Base-by-base conservation (phyloP, 2,113 vertebrate genomes). In the Hipposideros armiger region DNA sequence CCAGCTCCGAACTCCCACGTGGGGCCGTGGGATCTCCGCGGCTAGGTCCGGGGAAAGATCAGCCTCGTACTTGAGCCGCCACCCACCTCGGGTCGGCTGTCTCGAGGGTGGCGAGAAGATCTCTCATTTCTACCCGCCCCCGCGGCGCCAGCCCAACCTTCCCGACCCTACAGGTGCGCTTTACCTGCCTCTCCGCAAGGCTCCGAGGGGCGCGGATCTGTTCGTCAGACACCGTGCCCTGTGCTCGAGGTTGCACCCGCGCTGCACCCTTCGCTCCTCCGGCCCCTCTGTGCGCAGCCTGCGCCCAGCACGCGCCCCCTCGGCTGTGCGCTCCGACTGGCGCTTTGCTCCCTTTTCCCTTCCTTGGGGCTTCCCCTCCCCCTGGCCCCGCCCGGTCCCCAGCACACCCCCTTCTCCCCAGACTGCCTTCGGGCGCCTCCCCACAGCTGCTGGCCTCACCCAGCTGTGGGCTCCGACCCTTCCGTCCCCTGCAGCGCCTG, bases 151-250 rank as follows among this genome's bases (percentile, higher is more conserved):
- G 81, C 40, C 86, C 74, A 30, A 54, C 66, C 60, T 87, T 80
- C 70, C 77, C 60, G 26, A 20, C 52, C 40, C 45, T 30, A 54
- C 19, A 2, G 19, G 40, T 24, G 83, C 8, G 10, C 89, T 95
- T 97, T 96, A 97, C 97, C 97, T 96, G 81, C 45, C n/a, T 66
- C 66, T 60, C 11, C 6, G 67, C 69, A 77, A 73, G 62, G 72
- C 78, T 93, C 50, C 2, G 15, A 87, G 83, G 45, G 52, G 69
- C 19, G 3, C 62, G 45, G 1, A 72, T 62, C 70, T 9, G 78
- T 45, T 32, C 2, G 42, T 24, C 22, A 45, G 64, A 72, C 78
- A 7, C 50, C 0, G n/a, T 32, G 11, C 78, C 32, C 78, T 32
- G 22, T 28, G 86, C 66, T 45, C 16, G 0, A 36, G 30, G 54